Base-by-base conservation (phyloP, 2,797 vertebrate genomes). In the Aplochiton taeniatus region DNA sequence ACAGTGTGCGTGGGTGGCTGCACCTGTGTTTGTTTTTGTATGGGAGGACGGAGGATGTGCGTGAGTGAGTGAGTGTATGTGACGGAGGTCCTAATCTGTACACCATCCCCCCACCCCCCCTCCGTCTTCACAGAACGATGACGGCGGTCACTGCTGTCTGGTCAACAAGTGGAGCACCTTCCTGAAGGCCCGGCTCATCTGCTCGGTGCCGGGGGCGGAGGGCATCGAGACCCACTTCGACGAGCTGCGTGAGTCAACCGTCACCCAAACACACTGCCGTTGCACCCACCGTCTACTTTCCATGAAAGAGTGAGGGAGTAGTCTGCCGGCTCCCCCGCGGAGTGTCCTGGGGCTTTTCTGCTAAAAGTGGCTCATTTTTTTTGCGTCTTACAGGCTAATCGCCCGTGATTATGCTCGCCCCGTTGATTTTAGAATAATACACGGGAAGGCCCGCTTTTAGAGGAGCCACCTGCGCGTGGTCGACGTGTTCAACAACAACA, bases 111-210 rank as follows among this genome's bases (percentile, higher is more conserved):
- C 13, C 47, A 16, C 48, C 16, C 43, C 16, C 65, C 14, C 49
- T 16, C 45, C 44, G 12, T n/a, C 18, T 56, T 54, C 76, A 9
- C 85, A 97, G 98, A 99, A 99, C 0, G 98, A 99, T 0, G 96
- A 98, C 0, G 98, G 98, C 0, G 97, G 98, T 66, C 98, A 99
- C 89, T 98, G 97, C 89, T 98, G 96, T 74, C 90, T 99, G 66
- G 97, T 99, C 58, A 99, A 98, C 85, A 99, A 99, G 84, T 99
- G 97, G 98, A 99, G 97, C 91, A 98, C 96, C 1, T 99, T 99
- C 88, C 91, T 99, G 79, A 99, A 99, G 84, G 98, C 97, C 0
- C 91, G 97, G 17, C 95, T 99, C 0, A 95, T 98, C 85, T 99
- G 97, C 87, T 99, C 98, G 0, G 98, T 99, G 72, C 96, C 96